These are phyloP conservation scores for Nomia melanderi DNA, from an alignment of 1,140 invertebrate genomes.

Conservation along the genomic window DNA sequence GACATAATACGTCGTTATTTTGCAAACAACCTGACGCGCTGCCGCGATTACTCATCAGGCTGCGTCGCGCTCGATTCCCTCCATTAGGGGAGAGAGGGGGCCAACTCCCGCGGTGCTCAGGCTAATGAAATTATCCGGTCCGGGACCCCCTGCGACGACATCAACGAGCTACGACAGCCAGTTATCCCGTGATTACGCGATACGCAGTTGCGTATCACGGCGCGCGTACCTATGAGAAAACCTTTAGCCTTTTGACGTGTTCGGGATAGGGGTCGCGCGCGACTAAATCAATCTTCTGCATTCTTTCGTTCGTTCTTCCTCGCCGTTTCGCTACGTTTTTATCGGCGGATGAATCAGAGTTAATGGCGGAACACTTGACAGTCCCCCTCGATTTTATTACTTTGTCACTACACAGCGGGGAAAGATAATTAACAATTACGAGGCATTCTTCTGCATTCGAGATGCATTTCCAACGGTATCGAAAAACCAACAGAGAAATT, in stretches of 20 bases:
- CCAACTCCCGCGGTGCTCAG: conserved; percentile 60
- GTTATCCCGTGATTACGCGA: conserved; percentile 75
- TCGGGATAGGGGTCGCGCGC: background rate
- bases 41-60: conserved; percentile 50
- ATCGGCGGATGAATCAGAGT: background rate
- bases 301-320: background rate
- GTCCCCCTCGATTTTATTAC: no score
- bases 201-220: conserved; percentile 57
- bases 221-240: conserved; percentile 32
- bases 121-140: conserved; percentile 80
- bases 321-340: background rate
- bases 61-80: conserved; percentile 56
- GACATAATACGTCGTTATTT: conserved; percentile 43
- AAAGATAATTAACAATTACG: no score
- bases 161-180: conserved; percentile 67
- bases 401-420: no score
- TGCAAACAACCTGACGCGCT: conserved; percentile 53
- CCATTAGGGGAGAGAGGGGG: conserved; percentile 30
- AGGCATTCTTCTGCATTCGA: no score
- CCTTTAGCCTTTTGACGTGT: conserved; percentile 27
- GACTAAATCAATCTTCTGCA: conserved; percentile 11
- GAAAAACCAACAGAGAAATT: no score
- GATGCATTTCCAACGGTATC: no score
- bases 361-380: no score
- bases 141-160: conserved; percentile 73